These are phyloP conservation scores for Beroe ovata DNA, from an alignment of 37 sponge, comb jelly and placozoan genomes.

Conservation along the genomic window DNA sequence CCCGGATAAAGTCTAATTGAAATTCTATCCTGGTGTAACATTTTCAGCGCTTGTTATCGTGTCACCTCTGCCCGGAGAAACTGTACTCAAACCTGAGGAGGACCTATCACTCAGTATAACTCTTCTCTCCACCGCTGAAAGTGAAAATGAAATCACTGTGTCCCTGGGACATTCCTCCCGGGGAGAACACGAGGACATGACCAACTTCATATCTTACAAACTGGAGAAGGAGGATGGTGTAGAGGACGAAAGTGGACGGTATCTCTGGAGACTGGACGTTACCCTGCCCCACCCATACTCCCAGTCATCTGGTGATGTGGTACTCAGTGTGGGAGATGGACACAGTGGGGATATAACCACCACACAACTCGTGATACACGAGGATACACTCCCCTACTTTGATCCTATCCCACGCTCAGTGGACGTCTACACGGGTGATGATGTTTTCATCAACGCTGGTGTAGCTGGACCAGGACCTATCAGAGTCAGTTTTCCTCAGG, in stretches of 20 bases:
- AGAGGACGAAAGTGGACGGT: no score
- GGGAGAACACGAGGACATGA: no score
- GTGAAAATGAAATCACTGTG: neutral
- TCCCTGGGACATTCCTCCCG: neutral
- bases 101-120: no score
- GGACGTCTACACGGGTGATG: neutral
- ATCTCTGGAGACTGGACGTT: no score
- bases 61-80: no score
- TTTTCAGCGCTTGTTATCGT: no score
- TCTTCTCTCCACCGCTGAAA: neutral
- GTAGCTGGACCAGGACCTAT: neutral
- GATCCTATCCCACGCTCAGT: neutral
- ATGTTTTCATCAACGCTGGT: neutral
- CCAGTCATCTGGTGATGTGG: neutral
- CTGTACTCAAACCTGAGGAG: no score
- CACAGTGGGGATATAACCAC: neutral
- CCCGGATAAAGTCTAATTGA: no score
- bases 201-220: no score
- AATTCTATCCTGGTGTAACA: neutral
- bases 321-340: neutral
- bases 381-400: conserved; percentile 10
- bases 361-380: neutral
- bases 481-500: no score
- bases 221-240: no score
- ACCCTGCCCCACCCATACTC: conserved; percentile 20